phyloP scores from a whole-genome alignment of 2,113 vertebrate species.

The Sterrhoptilus dennistouni region DNA sequence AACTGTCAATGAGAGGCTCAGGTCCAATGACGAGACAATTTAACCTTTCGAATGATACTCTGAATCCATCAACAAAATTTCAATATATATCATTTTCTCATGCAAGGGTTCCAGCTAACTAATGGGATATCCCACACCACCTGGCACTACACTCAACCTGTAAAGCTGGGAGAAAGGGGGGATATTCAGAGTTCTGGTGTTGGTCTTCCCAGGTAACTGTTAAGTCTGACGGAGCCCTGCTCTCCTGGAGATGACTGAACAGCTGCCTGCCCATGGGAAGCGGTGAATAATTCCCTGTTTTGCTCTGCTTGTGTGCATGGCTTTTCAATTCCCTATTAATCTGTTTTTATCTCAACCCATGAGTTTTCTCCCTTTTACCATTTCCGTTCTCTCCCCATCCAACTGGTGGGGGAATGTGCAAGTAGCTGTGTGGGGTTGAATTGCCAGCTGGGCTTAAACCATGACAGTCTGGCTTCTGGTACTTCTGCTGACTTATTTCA shows the following conservation, averaged over 20 bases:
- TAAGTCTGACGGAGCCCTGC: not conserved
- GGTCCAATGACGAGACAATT: not conserved
- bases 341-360: not conserved
- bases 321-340: not conserved
- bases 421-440: not conserved
- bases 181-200: not conserved
- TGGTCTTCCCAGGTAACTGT: not conserved
- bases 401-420: not conserved
- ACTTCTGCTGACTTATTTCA: not conserved
- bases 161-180: not conserved
- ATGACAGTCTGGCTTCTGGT: not conserved
- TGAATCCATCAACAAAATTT: not conserved
- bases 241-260: not conserved
- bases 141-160: not conserved
- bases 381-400: not conserved
- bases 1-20: not conserved
- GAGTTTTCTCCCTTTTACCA: not conserved
- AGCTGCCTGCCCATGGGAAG: not conserved
- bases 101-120: not conserved
- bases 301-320: not conserved
- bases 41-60: not conserved
- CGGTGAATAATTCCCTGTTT: not conserved
- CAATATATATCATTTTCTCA: not conserved
- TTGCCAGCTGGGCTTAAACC: not conserved
- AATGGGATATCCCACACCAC: not conserved